phyloP scores from a whole-genome alignment of 2,888 invertebrate species.

The Molanna angustata region DNA sequence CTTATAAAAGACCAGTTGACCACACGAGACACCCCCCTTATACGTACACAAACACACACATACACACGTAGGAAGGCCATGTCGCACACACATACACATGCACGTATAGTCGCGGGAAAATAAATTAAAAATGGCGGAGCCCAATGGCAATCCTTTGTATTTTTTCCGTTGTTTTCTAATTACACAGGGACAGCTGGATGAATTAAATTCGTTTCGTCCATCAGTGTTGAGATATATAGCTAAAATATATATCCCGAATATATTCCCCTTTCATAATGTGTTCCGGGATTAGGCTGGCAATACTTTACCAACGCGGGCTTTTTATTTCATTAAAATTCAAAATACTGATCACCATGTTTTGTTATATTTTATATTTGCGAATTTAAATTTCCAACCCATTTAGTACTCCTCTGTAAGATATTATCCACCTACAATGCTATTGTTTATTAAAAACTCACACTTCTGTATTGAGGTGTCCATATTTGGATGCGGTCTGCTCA shows the following conservation, averaged over 20 bases:
- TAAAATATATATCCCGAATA: constrained; percentile 16
- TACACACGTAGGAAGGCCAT: not conserved
- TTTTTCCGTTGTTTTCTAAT: constrained; percentile 34
- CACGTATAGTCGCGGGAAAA: constrained; percentile 25
- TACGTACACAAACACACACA: no score
- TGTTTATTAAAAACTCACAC: no score
- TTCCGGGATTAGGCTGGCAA: not conserved
- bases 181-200: constrained; percentile 33
- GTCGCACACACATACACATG: constrained; percentile 2
- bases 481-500: no score
- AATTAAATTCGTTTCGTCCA: constrained; percentile 33
- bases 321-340: not conserved
- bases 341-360: not conserved
- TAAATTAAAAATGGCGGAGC: constrained; percentile 33
- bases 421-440: no score
- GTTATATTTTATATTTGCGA: no score
- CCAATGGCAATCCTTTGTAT: constrained; percentile 33
- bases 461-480: no score
- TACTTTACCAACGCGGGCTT: not conserved
- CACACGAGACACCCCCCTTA: no score
- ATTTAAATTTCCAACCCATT: no score
- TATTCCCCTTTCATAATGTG: constrained; percentile 13
- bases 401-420: no score
- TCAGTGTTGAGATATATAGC: constrained; percentile 26
- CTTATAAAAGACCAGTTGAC: no score